phyloP scores from a whole-genome alignment of 2,888 invertebrate genomes.

The Hemistola chrysoprasaria region DNA sequence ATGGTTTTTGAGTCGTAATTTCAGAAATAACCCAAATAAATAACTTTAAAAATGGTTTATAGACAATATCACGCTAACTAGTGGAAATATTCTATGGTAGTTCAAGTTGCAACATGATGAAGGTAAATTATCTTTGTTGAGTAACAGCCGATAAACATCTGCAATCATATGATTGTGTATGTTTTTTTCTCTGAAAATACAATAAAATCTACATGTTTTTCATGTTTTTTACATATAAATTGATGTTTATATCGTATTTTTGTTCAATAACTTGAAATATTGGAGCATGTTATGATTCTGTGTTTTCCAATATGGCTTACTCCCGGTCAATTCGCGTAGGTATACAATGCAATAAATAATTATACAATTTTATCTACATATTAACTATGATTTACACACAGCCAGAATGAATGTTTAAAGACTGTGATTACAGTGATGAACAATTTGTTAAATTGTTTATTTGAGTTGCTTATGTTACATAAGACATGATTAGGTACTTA shows the following conservation, averaged over 20 bases:
- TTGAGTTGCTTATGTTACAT: conserved; percentile 22
- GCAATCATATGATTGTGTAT: conserved; percentile 20
- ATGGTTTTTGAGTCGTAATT: conserved; percentile 46
- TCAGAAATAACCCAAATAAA: conserved; percentile 24
- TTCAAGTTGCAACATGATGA: conserved; percentile 46
- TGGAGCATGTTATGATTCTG: conserved; percentile 54
- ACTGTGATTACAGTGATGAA: conserved; percentile 2
- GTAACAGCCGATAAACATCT: conserved; percentile 14
- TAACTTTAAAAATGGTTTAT: conserved; percentile 3
- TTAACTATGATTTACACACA: conserved; percentile 19
- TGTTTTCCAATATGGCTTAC: conserved; percentile 71
- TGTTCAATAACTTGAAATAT: conserved; percentile 19
- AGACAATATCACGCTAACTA: background rate
- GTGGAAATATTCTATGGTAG: background rate
- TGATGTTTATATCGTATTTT: conserved; percentile 15
- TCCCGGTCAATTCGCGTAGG: conserved; percentile 44
- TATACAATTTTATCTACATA: conserved; percentile 28
- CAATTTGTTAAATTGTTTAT: conserved; percentile 8
- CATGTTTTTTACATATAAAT: conserved; percentile 1
- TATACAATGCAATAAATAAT: conserved; percentile 37
- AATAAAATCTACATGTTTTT: conserved; percentile 2
- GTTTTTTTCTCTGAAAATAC: conserved; percentile 13
- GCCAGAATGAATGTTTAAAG: conserved; percentile 18
- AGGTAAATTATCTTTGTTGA: conserved; percentile 43
- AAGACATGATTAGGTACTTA: conserved; percentile 23